Evolutionary conservation across 2,113 vertebrate genomes (phyloP).

Genomic region (Ceyx cyanopectus): DNA sequence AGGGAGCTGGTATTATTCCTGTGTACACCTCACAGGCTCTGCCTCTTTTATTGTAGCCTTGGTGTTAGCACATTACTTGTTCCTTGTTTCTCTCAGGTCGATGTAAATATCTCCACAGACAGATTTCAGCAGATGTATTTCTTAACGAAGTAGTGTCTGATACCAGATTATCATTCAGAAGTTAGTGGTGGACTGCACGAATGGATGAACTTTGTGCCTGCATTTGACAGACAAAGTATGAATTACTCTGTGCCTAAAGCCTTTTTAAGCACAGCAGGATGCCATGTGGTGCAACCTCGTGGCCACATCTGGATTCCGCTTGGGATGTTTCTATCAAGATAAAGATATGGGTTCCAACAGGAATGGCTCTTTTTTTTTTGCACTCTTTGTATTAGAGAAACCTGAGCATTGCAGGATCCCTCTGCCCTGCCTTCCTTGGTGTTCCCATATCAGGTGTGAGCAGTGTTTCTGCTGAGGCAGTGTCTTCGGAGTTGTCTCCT

Average conservation of each 20-base stretch:
- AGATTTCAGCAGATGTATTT: conserved; percentile 47
- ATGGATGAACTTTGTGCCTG: conserved; percentile 80
- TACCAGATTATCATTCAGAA: conserved; percentile 75
- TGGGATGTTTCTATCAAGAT: conserved; percentile 64
- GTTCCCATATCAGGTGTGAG: conserved; percentile 35
- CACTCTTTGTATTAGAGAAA: conserved; percentile 44
- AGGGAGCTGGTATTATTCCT: neutral
- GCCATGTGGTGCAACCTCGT: neutral
- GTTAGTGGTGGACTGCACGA: conserved; percentile 70
- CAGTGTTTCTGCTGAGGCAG: conserved; percentile 76
- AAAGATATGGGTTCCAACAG: conserved; percentile 30
- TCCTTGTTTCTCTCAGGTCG: neutral
- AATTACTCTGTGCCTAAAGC: conserved; percentile 80
- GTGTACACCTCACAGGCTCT: neutral
- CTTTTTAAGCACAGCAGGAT: conserved; percentile 21
- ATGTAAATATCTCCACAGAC: neutral
- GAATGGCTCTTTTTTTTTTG: neutral
- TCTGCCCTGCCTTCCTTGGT: conserved; percentile 34
- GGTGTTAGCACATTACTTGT: neutral
- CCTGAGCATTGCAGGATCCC: conserved; percentile 45
- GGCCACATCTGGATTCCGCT: conserved; percentile 11
- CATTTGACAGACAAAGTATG: conserved; percentile 83
- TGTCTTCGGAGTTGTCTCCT: conserved; percentile 71
- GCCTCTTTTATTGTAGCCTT: fast-evolving
- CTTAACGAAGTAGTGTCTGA: conserved; percentile 66